phyloP scores from a whole-genome alignment of 37 sponge, comb jelly and placozoan genomes.

The Axinella damicornis region DNA sequence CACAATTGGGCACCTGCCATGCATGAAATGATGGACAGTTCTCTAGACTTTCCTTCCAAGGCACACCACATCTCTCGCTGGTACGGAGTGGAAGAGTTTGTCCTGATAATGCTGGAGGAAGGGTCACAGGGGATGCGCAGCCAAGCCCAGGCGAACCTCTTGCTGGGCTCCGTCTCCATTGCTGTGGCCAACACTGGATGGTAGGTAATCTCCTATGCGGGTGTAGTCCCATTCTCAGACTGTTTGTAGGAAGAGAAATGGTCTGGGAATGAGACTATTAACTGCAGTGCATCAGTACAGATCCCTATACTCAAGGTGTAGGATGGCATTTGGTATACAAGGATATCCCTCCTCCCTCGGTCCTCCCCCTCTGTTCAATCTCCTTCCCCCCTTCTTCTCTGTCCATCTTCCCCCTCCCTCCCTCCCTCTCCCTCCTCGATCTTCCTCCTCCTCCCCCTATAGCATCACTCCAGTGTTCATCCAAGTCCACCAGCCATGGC shows the following conservation, averaged over 20 bases:
- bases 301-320: too few species aligned
- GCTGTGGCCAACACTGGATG: conserved; percentile 86
- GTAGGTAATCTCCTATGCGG: conserved; percentile 29
- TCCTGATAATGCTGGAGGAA: conserved; percentile 66
- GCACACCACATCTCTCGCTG: conserved; percentile 86
- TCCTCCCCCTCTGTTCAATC: background rate
- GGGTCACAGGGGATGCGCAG: conserved; percentile 59
- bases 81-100: conserved; percentile 87
- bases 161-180: conserved; percentile 84
- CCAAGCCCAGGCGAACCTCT: conserved; percentile 83
- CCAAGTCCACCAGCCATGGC: conserved; percentile 80
- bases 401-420: background rate
- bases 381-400: background rate
- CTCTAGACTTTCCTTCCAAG: conserved; percentile 69
- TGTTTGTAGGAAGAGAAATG: too few species aligned
- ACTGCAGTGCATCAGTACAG: too few species aligned
- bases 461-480: conserved; percentile 85
- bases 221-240: too few species aligned
- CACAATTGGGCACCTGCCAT: conserved; percentile 65
- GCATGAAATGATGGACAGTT: conserved; percentile 69
- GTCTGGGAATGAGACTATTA: too few species aligned
- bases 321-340: too few species aligned
- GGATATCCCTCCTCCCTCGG: too few species aligned
- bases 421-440: background rate
- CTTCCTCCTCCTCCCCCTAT: background rate